A percentile compares a stretch with the other conserved stretches of the same genome.
Conservation (phyloP, 2,797 vertebrate species). For the Molothrus aeneus region DNA sequence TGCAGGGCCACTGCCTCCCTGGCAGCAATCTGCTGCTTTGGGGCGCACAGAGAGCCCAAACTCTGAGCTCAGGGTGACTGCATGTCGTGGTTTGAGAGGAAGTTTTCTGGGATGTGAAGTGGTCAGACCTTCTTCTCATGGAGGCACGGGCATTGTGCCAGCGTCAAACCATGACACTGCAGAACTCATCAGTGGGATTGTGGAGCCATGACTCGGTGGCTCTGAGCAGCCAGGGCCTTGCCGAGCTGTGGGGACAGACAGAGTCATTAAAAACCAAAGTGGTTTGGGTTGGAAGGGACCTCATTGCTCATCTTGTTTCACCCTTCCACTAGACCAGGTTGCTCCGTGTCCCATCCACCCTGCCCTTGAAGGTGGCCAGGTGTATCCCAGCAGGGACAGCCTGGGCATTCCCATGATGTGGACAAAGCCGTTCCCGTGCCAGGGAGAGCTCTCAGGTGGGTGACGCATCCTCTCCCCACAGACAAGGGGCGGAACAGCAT, state of each 20-base stretch:
- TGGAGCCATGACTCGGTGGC: rapidly evolving
- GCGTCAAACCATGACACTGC: no score
- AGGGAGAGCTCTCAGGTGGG: rapidly evolving
- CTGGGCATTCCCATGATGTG: rapidly evolving
- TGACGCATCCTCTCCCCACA: not conserved
- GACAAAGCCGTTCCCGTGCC: rapidly evolving
- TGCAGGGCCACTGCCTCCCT: not conserved
- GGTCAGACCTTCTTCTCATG: no score
- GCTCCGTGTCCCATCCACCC: rapidly evolving
- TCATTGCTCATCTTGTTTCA: not conserved
- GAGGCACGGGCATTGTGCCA: no score
- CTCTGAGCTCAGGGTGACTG: rapidly evolving
- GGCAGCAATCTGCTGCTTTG: not conserved
- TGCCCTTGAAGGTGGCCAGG: not conserved
- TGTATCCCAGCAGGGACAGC: not conserved
- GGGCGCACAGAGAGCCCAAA: rapidly evolving
- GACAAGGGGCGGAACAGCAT: constrained; percentile 99
- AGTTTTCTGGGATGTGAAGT: no score
- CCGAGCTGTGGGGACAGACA: not conserved
- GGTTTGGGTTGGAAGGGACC: not conserved
- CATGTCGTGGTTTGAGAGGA: no score
- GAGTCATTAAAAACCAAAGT: not conserved
- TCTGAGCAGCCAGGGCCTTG: not conserved
- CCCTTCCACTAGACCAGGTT: not conserved
- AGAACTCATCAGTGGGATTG: rapidly evolving